Evolutionary conservation across 2,888 invertebrate species (phyloP).

Genomic region (Dioctria rufipes): DNA sequence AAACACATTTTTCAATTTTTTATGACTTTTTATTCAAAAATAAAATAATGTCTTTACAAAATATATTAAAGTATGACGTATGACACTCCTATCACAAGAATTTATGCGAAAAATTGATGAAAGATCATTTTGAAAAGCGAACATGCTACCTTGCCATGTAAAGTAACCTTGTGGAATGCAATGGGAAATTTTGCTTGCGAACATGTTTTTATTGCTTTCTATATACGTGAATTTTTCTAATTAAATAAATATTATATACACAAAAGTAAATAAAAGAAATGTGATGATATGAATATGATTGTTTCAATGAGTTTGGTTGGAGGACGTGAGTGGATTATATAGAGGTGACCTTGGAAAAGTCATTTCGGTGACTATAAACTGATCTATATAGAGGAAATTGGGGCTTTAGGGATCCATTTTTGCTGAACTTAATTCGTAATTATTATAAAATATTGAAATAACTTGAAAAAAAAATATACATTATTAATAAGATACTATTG

Average conservation of each 20-base stretch:
- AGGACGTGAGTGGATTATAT: not conserved
- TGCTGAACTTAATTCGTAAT: constrained; percentile 40
- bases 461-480: constrained; percentile 33
- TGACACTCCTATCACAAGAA: constrained; percentile 63
- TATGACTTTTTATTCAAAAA: constrained; percentile 48
- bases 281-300: constrained; percentile 40
- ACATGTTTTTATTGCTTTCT: constrained; percentile 43
- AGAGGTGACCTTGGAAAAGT: constrained; percentile 14
- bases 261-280: constrained; percentile 30
- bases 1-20: constrained; percentile 12
- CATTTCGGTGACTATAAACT: not conserved
- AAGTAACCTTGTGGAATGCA: not conserved
- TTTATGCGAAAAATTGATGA: constrained; percentile 37
- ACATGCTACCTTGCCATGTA: not conserved
- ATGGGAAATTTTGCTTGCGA: constrained; percentile 41
- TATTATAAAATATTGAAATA: constrained; percentile 50
- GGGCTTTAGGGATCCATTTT: constrained; percentile 2
- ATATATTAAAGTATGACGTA: constrained; percentile 60
- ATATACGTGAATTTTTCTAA: constrained; percentile 42
- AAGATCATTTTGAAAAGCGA: constrained; percentile 14
- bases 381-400: not conserved
- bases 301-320: constrained; percentile 12
- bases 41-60: constrained; percentile 50
- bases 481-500: constrained; percentile 51
- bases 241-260: constrained; percentile 51